phyloP scores from a whole-genome alignment of 2,888 invertebrate species.

The Cerastis rubricosa region DNA sequence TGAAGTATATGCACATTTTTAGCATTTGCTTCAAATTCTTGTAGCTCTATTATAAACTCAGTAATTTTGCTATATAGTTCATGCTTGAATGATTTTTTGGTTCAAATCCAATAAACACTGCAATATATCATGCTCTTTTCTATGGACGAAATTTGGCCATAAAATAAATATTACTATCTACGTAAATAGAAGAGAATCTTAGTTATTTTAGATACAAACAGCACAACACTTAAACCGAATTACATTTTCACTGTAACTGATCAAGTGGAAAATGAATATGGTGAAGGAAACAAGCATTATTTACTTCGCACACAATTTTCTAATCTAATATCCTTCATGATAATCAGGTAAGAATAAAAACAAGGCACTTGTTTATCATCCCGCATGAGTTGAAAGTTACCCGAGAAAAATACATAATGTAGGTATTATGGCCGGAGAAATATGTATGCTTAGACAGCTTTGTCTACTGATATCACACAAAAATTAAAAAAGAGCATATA shows the following conservation, averaged over 20 bases:
- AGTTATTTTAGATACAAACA: neutral
- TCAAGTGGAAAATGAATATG: slow-evolving; percentile 1
- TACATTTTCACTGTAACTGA: slow-evolving; percentile 1
- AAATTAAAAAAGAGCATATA: neutral
- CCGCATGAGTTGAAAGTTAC: slow-evolving; percentile 42
- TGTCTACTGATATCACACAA: neutral
- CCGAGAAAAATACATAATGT: slow-evolving; percentile 5
- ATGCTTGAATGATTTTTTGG: too few relatives aligned
- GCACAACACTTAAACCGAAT: neutral
- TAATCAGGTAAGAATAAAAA: slow-evolving; percentile 42
- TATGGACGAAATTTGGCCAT: neutral
- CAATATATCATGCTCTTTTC: neutral
- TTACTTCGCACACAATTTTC: slow-evolving; percentile 67
- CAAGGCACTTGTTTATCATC: slow-evolving; percentile 42
- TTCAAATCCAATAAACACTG: neutral
- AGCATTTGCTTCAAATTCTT: neutral
- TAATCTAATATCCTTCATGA: slow-evolving; percentile 59
- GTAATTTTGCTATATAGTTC: neutral
- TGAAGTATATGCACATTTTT: neutral
- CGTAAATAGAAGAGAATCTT: neutral
- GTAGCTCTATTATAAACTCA: neutral
- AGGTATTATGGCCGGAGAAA: neutral
- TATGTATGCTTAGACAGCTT: neutral
- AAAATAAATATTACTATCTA: neutral
- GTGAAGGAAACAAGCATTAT: slow-evolving; percentile 32